phyloP scores from a whole-genome alignment of 2,888 invertebrate species.

The Masnerella sp. region DNA sequence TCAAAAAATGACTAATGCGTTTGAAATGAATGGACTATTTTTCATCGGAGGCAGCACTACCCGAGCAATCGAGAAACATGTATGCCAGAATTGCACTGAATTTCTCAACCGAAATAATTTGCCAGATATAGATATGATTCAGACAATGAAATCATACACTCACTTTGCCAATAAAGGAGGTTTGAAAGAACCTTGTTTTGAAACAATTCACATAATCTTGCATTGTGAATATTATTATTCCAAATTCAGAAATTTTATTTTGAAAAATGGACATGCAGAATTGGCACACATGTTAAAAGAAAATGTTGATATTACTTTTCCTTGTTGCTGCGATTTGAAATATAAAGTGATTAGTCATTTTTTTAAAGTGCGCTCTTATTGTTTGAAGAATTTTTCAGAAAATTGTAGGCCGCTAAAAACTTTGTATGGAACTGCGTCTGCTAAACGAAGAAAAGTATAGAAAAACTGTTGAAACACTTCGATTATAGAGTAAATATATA shows the following conservation, averaged over 20 bases:
- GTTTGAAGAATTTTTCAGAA: slow-evolving; percentile 17
- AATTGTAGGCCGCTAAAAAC: slow-evolving; percentile 2
- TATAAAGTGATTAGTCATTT: slow-evolving; percentile 6
- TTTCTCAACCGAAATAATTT: slow-evolving; percentile 7
- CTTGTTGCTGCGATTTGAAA: slow-evolving; percentile 8
- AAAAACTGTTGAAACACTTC: no score
- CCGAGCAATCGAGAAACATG: not conserved
- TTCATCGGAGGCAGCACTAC: slow-evolving; percentile 22
- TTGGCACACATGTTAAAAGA: not conserved
- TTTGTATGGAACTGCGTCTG: slow-evolving; percentile 16
- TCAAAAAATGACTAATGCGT: slow-evolving; percentile 1
- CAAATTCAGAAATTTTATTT: slow-evolving; percentile 2
- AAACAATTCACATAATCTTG: slow-evolving; percentile 4
- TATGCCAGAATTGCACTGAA: slow-evolving; percentile 7
- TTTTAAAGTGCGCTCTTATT: slow-evolving; percentile 15
- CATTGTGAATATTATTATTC: slow-evolving; percentile 26
- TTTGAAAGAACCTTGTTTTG: slow-evolving; percentile 15
- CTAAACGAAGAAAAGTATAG: slow-evolving; percentile 4
- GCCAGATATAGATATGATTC: no score
- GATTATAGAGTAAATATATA: no score
- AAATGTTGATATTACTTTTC: slow-evolving; percentile 16
- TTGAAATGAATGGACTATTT: not conserved
- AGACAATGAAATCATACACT: no score
- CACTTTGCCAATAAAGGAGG: slow-evolving; percentile 21
- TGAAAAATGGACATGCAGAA: slow-evolving; percentile 11